Evolutionary conservation across 2,888 invertebrate species (phyloP).

Genomic region (Amphiduros pacificus): DNA sequence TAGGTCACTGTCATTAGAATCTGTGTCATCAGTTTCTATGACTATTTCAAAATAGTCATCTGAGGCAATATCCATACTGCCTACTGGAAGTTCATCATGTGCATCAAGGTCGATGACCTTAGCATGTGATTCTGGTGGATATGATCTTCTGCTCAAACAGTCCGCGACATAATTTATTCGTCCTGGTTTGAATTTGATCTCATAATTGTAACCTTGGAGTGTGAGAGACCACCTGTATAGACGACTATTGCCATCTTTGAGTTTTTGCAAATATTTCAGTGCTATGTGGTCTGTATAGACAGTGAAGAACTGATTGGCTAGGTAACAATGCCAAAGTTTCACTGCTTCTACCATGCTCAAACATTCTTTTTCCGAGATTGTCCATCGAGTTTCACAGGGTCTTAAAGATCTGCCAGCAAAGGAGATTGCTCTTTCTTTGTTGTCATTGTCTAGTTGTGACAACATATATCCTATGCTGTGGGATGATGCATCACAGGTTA

Average conservation of each 20-base stretch:
- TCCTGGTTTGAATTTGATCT: conserved; percentile 5
- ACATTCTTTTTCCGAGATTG: conserved; percentile 1
- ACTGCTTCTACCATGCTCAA: neutral
- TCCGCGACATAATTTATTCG: conserved; percentile 7
- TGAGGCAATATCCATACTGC: neutral
- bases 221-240: conserved; percentile 7
- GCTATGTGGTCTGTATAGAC: conserved; percentile 10
- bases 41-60: neutral
- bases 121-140: too few species aligned
- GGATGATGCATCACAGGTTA: conserved; percentile 27
- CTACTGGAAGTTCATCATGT: neutral
- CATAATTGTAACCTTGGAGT: conserved; percentile 18
- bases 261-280: neutral
- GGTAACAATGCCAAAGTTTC: neutral
- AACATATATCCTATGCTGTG: conserved; percentile 25
- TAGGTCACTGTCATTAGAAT: neutral
- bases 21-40: neutral
- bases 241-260: conserved; percentile 4
- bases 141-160: neutral
- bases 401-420: neutral
- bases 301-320: neutral
- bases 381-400: neutral
- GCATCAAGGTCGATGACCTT: neutral
- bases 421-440: neutral
- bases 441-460: conserved; percentile 12